A percentile compares a stretch with the other conserved stretches of the same genome.
These are phyloP conservation scores for Helicoverpa armigera DNA, from an alignment of 1,140 invertebrate species.

Conservation along the genomic window DNA sequence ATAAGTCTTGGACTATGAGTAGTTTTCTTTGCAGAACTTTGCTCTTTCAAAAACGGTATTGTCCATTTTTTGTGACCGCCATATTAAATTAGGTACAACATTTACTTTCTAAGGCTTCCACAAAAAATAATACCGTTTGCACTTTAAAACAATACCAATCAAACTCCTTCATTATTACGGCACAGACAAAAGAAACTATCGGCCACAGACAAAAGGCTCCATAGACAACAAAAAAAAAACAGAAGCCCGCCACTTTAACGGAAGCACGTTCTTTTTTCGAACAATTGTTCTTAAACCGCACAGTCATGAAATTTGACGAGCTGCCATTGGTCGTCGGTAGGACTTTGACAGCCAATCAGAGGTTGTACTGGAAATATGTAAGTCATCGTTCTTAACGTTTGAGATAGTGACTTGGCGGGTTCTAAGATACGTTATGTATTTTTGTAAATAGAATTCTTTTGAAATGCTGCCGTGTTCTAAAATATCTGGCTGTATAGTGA, in stretches of 20 bases:
- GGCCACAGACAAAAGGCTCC: slow-evolving; percentile 59
- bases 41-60: neutral
- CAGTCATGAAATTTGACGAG: slow-evolving; percentile 79
- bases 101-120: neutral
- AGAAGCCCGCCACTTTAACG: slow-evolving; percentile 77
- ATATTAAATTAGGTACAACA: slow-evolving; percentile 4
- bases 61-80: slow-evolving; percentile 1
- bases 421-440: slow-evolving; percentile 49
- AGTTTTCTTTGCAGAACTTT: too few species aligned
- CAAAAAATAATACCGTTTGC: slow-evolving; percentile 28
- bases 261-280: slow-evolving; percentile 73
- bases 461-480: slow-evolving; percentile 2
- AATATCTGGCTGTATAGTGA: neutral
- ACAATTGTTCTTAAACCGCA: slow-evolving; percentile 74
- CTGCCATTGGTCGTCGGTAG: slow-evolving; percentile 71
- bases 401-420: slow-evolving; percentile 65
- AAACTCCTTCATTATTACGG: slow-evolving; percentile 24
- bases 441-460: slow-evolving; percentile 46
- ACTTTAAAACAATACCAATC: slow-evolving; percentile 29
- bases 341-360: slow-evolving; percentile 80
- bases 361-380: slow-evolving; percentile 70
- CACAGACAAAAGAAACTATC: slow-evolving; percentile 45
- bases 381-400: slow-evolving; percentile 79
- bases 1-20: too few species aligned
- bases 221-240: slow-evolving; percentile 57